A percentile compares a stretch with the other conserved stretches of the same genome.
Conservation (phyloP, 2,113 vertebrate species). For the Elachura formosa region DNA sequence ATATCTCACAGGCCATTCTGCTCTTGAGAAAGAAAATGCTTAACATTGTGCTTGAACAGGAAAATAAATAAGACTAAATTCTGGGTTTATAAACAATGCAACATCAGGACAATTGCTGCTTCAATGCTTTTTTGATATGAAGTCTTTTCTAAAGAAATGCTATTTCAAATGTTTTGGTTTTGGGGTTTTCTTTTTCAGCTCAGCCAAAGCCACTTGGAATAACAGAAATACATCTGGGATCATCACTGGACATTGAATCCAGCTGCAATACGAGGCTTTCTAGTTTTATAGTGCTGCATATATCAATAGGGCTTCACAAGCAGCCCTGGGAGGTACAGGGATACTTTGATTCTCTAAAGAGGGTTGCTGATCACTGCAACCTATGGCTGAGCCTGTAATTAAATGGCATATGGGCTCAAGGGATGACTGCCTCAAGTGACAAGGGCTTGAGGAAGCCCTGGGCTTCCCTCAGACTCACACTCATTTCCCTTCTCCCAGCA, state of each 20-base stretch:
- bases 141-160: background rate
- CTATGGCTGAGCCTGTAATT: background rate
- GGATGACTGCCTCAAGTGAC: background rate
- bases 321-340: background rate
- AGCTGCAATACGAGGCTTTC: background rate
- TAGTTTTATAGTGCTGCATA: background rate
- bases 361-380: background rate
- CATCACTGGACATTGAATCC: background rate
- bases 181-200: background rate
- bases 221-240: background rate
- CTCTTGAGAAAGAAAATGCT: background rate
- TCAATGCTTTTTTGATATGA: background rate
- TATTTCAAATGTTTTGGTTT: background rate
- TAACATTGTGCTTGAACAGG: background rate
- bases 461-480: background rate
- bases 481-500: background rate
- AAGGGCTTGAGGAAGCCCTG: background rate
- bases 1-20: background rate
- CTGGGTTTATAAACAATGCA: background rate
- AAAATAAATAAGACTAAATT: background rate
- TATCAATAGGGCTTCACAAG: background rate
- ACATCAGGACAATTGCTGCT: background rate
- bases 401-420: background rate
- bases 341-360: background rate
- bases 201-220: background rate